Base-by-base conservation (phyloP, 2,888 invertebrate genomes). In the Pseudococcus longispinus region DNA sequence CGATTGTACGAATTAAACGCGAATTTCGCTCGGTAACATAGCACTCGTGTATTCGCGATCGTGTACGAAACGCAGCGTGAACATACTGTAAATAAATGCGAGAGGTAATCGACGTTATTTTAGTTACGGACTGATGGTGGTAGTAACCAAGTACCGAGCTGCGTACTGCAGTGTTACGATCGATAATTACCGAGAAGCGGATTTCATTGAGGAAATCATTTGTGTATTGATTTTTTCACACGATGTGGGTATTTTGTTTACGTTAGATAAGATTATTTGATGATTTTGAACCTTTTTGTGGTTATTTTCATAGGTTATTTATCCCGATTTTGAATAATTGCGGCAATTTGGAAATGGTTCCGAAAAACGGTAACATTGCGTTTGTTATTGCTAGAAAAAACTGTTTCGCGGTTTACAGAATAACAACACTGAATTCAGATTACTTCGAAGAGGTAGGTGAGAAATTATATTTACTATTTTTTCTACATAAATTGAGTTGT, bases 121-220 rank as follows among this genome's bases (percentile, higher is more conserved):
- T 80, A 80, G 77, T 80, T 80, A 80, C 77, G 77, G 42, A 80
- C 42, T 42, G 77, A 80, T 80, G 77, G 42, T 80, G 77, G 77
- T 80, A 80, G 77, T 80, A 80, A 80, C 77, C 77, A 80, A 42
- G 77, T 80, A 70, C 70, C 70, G 29, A 70, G 70, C 77, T 80
- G 77, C 42, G 77, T 80, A 70, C 29, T 42, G 77, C 77, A 80
- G 42, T 42, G 42, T 15, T 4, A 42, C 77, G 77, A 80, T 80
- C 77, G 42, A 80, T 80, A 80, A 80, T 80, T 42, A 77, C 37
- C 70, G 18, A n/a, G 51, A n/a, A 20, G 51, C 5, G 51, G 9
- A 42, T 80, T 42, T 80, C 77, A 42, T 42, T 80, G n/a, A 42
- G 11, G 8, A 42, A 42, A 42, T 20, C 20, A n/a, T 74, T 32